Percentiles rank a stretch among this genome's conserved stretches.
These are phyloP conservation scores for Catocala nupta DNA, from an alignment of 2,888 invertebrate species.

Conservation along the genomic window DNA sequence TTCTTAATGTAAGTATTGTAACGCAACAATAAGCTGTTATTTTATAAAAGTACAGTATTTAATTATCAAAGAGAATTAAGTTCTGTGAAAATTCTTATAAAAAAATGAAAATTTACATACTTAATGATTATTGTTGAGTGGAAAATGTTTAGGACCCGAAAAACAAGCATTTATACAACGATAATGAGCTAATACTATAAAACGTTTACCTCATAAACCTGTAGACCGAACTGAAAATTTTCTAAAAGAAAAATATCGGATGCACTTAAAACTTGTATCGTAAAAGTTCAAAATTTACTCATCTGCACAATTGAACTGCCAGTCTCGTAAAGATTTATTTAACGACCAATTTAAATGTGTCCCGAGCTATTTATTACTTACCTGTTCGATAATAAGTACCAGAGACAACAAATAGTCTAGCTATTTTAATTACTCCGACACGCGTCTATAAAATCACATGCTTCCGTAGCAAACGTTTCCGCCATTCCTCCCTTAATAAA, in stretches of 20 bases:
- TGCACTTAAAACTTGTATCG: background rate
- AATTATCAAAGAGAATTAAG: too few species aligned
- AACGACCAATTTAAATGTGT: slow-evolving; percentile 10
- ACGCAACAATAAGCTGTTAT: background rate
- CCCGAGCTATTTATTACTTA: slow-evolving; percentile 8
- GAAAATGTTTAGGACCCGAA: too few species aligned
- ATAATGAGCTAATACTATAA: too few species aligned
- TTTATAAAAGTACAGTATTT: too few species aligned
- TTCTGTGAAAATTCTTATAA: too few species aligned
- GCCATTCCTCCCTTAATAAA: background rate
- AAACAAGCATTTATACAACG: too few species aligned
- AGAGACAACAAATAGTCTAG: background rate
- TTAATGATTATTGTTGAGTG: too few species aligned
- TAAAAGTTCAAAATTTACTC: slow-evolving; percentile 8
- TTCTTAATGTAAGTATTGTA: slow-evolving; percentile 90
- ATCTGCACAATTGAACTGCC: slow-evolving; percentile 2
- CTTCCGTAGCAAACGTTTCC: too few species aligned
- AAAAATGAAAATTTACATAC: too few species aligned
- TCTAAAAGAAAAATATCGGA: too few species aligned
- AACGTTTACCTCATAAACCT: too few species aligned
- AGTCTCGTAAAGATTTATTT: slow-evolving; percentile 8
- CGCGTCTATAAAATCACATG: background rate
- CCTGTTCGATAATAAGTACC: slow-evolving; percentile 11
- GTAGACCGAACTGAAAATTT: too few species aligned
- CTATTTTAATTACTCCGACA: slow-evolving; percentile 6